These are phyloP conservation scores for Pristionchus exspectatus DNA, from an alignment of 2,888 invertebrate species.

Conservation along the genomic window DNA sequence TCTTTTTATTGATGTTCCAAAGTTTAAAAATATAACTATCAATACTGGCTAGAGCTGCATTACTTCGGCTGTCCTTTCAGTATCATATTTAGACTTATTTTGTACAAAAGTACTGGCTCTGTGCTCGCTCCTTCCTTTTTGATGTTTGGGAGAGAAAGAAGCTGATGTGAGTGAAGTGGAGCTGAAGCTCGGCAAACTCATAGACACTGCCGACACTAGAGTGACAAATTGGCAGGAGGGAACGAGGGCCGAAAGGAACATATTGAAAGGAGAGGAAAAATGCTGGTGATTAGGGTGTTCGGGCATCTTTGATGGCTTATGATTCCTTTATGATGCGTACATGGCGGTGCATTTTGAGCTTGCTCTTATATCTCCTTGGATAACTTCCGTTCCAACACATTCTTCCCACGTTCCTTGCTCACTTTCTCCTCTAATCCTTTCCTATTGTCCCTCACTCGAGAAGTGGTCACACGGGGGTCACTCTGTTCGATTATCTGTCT, in stretches of 20 bases:
- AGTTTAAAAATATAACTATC: no score
- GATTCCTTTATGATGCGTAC: no score
- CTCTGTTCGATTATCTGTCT: background rate
- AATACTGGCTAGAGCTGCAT: no score
- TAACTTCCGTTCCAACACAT: no score
- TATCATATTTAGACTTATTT: background rate
- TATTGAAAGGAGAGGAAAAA: no score
- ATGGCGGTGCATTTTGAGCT: no score
- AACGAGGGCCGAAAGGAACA: background rate
- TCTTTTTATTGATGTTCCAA: no score
- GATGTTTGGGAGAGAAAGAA: constrained; percentile 7
- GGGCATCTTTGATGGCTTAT: background rate
- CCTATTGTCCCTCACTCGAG: no score
- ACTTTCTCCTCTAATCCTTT: background rate
- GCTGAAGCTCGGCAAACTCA: background rate
- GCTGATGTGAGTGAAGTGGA: background rate
- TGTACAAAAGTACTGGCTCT: background rate
- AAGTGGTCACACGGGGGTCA: no score
- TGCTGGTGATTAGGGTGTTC: background rate
- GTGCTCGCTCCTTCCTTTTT: background rate
- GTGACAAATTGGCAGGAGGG: background rate
- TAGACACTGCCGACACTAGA: no score
- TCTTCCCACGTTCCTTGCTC: background rate
- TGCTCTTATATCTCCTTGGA: no score
- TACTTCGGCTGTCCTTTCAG: background rate